Base-by-base conservation (phyloP, 64 coral and sea anemone species). In the Dendrophyllia cribrosa region DNA sequence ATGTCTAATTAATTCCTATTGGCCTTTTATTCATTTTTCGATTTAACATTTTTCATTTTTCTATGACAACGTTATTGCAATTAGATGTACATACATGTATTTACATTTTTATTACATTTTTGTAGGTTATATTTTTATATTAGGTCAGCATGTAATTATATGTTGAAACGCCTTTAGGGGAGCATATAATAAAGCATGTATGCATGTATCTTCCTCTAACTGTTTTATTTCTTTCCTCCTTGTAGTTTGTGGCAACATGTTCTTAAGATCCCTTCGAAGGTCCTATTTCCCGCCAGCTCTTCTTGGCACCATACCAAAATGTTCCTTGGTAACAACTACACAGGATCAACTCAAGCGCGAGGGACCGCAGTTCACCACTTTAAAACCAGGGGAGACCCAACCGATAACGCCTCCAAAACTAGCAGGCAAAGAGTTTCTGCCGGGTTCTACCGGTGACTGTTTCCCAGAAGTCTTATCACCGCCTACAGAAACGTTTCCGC, bases 391-490 rank as follows among this genome's bases (percentile, higher is more conserved):
- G 21, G 53, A 79, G 21, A 59, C 55, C 7, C 76, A 59, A 16
- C 76, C 76, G 4, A 59, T 13, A 9, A 59, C 23, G 15, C 23
- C 53, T 0, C 13, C 76, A 25, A 34, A 9, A 59, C 12, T 96
- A 19, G 89, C 94, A 21, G 86, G 90, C 3, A 71, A 90, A 85
- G 74, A 75, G 6, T 96, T 78, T 72, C 66, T 91, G 11, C 76
- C 88, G 15, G 88, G 88, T 48, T 79, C 88, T 20, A 77, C 77
- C 16, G 60, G 88, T 19, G 50, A 47, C 2, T 76, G 88, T 16
- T 91, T 91, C 43, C 88, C 88, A 4, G 52, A 91, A 91, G 60
- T 71, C 6, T 71, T 91, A 22, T 63, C 61, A 15, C 50, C 77
- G 15, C 88, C 88, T 3, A 51, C 60, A 15, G 48, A 91, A 59